Conservation (phyloP, 2,797 vertebrate genomes). For the Lateolabrax maculatus region DNA sequence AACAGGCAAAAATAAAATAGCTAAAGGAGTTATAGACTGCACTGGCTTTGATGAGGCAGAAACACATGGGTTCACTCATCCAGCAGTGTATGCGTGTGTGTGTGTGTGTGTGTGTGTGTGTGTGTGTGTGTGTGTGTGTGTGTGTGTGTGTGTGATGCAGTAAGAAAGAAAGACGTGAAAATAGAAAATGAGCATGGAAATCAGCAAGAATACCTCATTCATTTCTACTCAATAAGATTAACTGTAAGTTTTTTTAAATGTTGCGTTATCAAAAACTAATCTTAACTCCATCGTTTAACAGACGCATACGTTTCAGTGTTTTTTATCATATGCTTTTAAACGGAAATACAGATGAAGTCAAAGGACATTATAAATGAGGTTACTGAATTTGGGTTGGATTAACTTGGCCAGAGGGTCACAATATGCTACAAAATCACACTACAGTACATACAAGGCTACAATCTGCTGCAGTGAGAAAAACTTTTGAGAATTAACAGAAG, state of each 20-base stretch:
- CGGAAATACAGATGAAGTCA: neutral
- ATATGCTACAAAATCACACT: slow-evolving; percentile 2
- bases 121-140: neutral
- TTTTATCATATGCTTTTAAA: neutral
- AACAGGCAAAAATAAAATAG: slow-evolving; percentile 51
- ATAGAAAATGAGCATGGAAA: neutral
- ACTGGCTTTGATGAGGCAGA: slow-evolving; percentile 40
- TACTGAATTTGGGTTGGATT: neutral
- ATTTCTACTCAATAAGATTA: neutral
- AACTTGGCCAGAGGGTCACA: neutral
- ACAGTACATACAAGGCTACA: neutral
- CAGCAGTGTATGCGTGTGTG: neutral
- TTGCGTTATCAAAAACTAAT: neutral
- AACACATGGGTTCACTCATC: slow-evolving; percentile 32
- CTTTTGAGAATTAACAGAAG: slow-evolving; percentile 6
- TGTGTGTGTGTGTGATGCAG: slow-evolving; percentile 10
- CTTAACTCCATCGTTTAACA: neutral
- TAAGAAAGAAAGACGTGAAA: neutral
- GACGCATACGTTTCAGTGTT: neutral
- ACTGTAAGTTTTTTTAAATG: neutral
- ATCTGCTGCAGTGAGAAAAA: slow-evolving; percentile 10
- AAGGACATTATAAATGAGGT: neutral
- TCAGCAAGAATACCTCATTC: neutral
- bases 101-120: neutral
- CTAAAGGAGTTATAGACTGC: slow-evolving; percentile 30